Percentiles rank a stretch among this genome's conserved stretches.
These are phyloP conservation scores for Peromyscus attwateri DNA, from an alignment of 2,797 vertebrate species.

Conservation along the genomic window DNA sequence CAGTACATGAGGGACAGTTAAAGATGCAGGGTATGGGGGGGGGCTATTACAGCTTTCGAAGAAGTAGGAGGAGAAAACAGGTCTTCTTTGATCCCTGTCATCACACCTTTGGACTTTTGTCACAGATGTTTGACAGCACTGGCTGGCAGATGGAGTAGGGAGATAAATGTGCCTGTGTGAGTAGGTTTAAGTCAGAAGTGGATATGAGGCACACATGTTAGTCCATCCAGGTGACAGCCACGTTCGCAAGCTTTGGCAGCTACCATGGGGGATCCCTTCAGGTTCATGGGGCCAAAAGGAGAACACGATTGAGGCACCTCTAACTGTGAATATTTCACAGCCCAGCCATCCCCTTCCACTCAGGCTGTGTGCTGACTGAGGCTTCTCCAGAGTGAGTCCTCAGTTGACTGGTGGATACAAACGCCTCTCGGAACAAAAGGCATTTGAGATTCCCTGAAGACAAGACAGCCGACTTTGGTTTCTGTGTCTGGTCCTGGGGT, in stretches of 20 bases:
- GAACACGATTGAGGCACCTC: conserved; percentile 92
- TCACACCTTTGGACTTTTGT: conserved; percentile 84
- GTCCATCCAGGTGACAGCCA: conserved; percentile 83
- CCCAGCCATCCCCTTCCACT: conserved; percentile 93
- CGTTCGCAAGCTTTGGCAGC: conserved; percentile 82
- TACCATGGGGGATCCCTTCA: conserved; percentile 82
- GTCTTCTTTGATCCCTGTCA: conserved; percentile 81
- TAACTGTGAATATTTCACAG: conserved; percentile 95
- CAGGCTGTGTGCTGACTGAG: conserved; percentile 93
- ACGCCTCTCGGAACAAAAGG: conserved; percentile 93
- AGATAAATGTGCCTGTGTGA: conserved; percentile 84
- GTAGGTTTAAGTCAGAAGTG: conserved; percentile 83
- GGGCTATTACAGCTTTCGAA: conserved; percentile 42
- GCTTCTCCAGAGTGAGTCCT: conserved; percentile 96
- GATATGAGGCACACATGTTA: conserved; percentile 68
- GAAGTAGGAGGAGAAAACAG: conserved; percentile 65
- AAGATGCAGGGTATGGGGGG: conserved; percentile 2
- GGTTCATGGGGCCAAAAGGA: conserved; percentile 93
- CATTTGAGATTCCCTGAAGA: conserved; percentile 94
- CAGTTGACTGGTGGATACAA: conserved; percentile 97
- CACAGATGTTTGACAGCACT: conserved; percentile 84
- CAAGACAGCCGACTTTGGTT: conserved; percentile 96
- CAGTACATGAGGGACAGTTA: neutral
- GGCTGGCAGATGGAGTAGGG: conserved; percentile 78
- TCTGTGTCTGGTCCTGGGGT: conserved; percentile 93